Conservation (phyloP, 2,888 invertebrate genomes). For the Cheiracanthium punctorium region DNA sequence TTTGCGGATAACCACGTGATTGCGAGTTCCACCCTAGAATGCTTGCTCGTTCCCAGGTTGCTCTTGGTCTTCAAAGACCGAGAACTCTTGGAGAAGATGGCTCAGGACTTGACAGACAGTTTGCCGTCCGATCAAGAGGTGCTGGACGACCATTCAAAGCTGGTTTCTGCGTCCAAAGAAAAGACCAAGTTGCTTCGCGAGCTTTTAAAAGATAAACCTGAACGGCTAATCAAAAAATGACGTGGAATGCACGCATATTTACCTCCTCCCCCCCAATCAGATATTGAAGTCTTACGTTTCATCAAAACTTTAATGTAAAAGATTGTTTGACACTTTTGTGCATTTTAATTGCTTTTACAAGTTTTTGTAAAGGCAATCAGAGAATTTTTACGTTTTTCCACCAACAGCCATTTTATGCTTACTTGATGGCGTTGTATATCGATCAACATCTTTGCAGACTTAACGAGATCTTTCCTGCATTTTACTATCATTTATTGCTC, state of each 20-base stretch:
- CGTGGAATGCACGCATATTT: not conserved
- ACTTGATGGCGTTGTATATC: too few relatives aligned
- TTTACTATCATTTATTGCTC: too few relatives aligned
- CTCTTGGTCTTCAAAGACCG: slow-evolving; percentile 39
- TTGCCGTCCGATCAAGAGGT: slow-evolving; percentile 37
- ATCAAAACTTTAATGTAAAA: too few relatives aligned
- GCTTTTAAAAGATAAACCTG: slow-evolving; percentile 33
- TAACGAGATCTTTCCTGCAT: too few relatives aligned
- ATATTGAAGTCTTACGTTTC: too few relatives aligned
- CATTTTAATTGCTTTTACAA: too few relatives aligned
- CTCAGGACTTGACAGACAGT: not conserved
- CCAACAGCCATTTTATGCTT: too few relatives aligned
- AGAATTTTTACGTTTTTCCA: too few relatives aligned
- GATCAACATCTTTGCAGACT: too few relatives aligned
- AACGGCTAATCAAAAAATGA: not conserved
- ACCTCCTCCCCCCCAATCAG: too few relatives aligned
- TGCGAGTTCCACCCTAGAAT: slow-evolving; percentile 27
- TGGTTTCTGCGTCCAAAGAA: not conserved
- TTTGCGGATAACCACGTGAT: slow-evolving; percentile 29
- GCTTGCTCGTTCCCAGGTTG: slow-evolving; percentile 19
- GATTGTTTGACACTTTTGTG: too few relatives aligned
- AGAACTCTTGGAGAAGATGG: slow-evolving; percentile 31
- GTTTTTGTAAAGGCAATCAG: too few relatives aligned
- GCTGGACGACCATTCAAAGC: slow-evolving; percentile 4
- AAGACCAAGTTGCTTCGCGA: slow-evolving; percentile 6